Base-by-base conservation (phyloP, 2,113 vertebrate species). In the Amazona vittata region DNA sequence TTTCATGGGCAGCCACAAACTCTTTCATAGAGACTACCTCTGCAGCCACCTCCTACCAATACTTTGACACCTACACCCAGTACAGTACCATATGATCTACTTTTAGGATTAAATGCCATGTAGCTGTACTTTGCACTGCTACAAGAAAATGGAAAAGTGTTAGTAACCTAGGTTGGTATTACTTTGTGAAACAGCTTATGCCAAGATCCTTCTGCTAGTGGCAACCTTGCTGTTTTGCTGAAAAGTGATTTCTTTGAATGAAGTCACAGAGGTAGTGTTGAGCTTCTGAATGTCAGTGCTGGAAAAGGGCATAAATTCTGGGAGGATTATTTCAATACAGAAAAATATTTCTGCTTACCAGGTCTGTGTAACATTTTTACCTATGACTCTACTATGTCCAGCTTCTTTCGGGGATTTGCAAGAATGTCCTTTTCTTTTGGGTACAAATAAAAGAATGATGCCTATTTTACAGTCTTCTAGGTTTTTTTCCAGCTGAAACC, bases 1-100 rank as follows among this genome's bases (percentile, higher is more conserved):
- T n/a, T 6, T 10, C n/a, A 71, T 0, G 0, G 12, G 10, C 6
- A 31, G 75, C 15, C 35, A 3, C 26, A 57, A 35, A 43, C 16
- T 50, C 39, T 39, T 63, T 19, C 35, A 37, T 15, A 57, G 28
- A 62, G 24, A 2, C 12, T 26, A 41, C 10, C 7, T 10, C 50
- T 55, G 17, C 26, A 55, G 19, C 17, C 6, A 1, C 9, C 12
- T 4, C 14, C 29, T 26, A 25, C 2, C 18, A 53, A 17, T 19
- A 44, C 19, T 7, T 35, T 52, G 52, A 83, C 21, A 59, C 9
- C 13, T 52, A 49, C 26, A 79, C 10, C 21, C 25, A 28, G 5
- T 22, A 28, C 11, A 52, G 5, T n/a, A 67, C 9, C 14, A 43
- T 50, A 9, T 59, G 14, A 26, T 53, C 31, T 49, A 7, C 14